These are phyloP conservation scores for Nerophis ophidion DNA, from an alignment of 2,113 vertebrate genomes.

Conservation along the genomic window DNA sequence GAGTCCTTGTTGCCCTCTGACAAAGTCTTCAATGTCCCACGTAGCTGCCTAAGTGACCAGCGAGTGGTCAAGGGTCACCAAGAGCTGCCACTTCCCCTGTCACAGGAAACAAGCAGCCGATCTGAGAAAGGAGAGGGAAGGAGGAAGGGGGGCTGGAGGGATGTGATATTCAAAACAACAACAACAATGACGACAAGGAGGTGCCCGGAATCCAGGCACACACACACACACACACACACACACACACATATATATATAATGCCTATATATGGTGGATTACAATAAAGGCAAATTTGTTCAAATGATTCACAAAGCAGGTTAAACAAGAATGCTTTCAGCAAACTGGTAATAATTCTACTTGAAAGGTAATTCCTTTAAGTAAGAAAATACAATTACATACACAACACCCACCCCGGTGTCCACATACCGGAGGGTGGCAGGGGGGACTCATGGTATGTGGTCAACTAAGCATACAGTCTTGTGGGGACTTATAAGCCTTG, in stretches of 20 bases:
- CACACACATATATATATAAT: background rate
- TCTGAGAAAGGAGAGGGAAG: constrained; percentile 48
- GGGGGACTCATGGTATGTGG: constrained; percentile 48
- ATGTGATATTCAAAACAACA: constrained; percentile 58
- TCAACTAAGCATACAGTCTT: constrained; percentile 58
- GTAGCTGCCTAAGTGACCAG: constrained; percentile 77
- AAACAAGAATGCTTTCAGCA: constrained; percentile 18
- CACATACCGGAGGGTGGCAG: constrained; percentile 3
- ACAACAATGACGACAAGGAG: constrained; percentile 60
- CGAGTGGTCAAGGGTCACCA: constrained; percentile 57
- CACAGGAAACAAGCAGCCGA: constrained; percentile 65
- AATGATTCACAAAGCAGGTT: constrained; percentile 16
- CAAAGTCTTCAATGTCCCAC: constrained; percentile 62
- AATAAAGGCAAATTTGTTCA: constrained; percentile 19
- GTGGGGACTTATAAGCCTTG: constrained; percentile 43
- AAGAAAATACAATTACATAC: constrained; percentile 22
- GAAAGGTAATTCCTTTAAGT: background rate
- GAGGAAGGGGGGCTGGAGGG: constrained; percentile 26
- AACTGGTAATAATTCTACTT: constrained; percentile 24
- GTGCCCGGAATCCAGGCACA: constrained; percentile 41
- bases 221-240: background rate
- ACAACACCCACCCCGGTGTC: constrained; percentile 15
- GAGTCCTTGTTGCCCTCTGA: constrained; percentile 60
- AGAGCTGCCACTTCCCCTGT: constrained; percentile 71
- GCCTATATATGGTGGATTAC: constrained; percentile 18